Conservation (phyloP, 1,140 invertebrate species). For the Choristoneura fumiferana region DNA sequence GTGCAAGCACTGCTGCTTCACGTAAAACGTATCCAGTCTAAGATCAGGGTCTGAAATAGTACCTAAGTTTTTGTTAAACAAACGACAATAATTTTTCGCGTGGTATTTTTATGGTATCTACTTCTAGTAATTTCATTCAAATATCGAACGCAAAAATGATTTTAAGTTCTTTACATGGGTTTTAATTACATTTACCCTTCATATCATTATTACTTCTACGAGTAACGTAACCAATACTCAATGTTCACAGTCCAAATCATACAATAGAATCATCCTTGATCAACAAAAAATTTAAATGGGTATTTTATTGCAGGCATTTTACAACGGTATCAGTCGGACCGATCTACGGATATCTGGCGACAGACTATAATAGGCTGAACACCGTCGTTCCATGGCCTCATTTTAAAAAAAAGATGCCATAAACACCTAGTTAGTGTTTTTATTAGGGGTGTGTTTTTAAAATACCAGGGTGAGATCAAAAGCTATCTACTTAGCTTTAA, state of each 20-base stretch:
- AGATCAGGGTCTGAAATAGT: too few relatives aligned
- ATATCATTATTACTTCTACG: constrained; percentile 7
- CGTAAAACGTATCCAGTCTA: too few relatives aligned
- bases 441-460: background rate
- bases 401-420: constrained; percentile 13
- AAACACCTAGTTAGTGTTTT: constrained; percentile 13
- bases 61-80: too few relatives aligned
- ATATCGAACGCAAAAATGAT: too few relatives aligned
- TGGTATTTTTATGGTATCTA: too few relatives aligned
- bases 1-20: too few relatives aligned
- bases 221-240: background rate
- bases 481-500: too few relatives aligned
- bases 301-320: constrained; percentile 16
- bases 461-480: too few relatives aligned
- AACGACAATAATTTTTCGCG: too few relatives aligned
- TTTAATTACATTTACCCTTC: too few relatives aligned
- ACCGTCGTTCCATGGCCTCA: background rate
- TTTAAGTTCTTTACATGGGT: too few relatives aligned
- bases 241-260: constrained; percentile 12
- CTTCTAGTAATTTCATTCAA: too few relatives aligned
- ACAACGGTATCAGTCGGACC: background rate
- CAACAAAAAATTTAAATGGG: constrained; percentile 17
- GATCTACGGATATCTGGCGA: constrained; percentile 9
- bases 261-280: constrained; percentile 2
- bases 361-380: constrained; percentile 14